Conservation (phyloP, 2,113 vertebrate species). For the Nibea albiflora region DNA sequence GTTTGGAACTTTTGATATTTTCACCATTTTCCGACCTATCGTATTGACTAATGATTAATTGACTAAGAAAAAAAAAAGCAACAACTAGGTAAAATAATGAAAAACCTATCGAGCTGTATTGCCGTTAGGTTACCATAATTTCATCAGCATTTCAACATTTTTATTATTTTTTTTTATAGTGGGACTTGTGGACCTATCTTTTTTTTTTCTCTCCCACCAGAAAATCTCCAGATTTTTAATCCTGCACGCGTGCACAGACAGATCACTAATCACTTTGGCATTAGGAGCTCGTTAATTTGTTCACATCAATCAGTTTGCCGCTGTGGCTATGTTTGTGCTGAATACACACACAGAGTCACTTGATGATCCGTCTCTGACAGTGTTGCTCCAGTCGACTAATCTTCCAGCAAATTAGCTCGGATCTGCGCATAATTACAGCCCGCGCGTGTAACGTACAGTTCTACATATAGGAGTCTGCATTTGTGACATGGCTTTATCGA, state of each 20-base stretch:
- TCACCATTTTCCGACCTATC: neutral
- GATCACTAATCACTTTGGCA: conserved; percentile 50
- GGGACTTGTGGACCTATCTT: neutral
- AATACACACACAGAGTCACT: conserved; percentile 17
- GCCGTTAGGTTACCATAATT: neutral
- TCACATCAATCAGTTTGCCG: conserved; percentile 49
- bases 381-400: conserved; percentile 38
- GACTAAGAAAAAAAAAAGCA: neutral
- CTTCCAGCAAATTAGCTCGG: conserved; percentile 26
- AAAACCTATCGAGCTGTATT: neutral
- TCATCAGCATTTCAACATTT: neutral
- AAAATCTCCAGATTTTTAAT: conserved; percentile 4
- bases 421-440: conserved; percentile 19
- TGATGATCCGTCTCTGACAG: conserved; percentile 26
- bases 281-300: conserved; percentile 55
- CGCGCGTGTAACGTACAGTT: neutral
- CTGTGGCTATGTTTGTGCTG: conserved; percentile 23
- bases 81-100: neutral
- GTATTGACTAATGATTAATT: neutral
- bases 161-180: neutral
- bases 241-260: neutral
- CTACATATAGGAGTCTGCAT: neutral
- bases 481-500: conserved; percentile 18
- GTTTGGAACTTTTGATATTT: neutral
- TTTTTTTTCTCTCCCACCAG: neutral